Percentiles rank a stretch among this genome's conserved stretches.
Conservation (phyloP, 2,888 invertebrate species). For the Apamea sordens region DNA sequence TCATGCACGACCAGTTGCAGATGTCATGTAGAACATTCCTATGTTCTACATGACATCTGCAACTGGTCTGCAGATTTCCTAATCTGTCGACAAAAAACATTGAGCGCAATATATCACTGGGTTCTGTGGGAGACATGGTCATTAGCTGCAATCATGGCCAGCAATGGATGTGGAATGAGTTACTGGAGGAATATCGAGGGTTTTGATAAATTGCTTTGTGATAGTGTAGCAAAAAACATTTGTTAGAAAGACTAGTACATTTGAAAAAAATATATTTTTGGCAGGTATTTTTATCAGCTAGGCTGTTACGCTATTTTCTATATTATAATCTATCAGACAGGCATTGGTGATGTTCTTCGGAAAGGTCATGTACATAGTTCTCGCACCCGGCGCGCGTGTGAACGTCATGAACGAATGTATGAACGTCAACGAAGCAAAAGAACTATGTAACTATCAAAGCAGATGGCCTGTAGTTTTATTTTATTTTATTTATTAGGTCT, state of each 20-base stretch:
- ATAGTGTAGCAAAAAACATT: background rate
- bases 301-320: background rate
- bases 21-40: background rate
- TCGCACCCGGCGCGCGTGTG: too few species aligned
- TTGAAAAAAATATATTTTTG: background rate
- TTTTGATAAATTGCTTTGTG: background rate
- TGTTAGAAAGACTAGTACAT: background rate
- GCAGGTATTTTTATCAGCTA: background rate
- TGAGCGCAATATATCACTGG: slow-evolving; percentile 21
- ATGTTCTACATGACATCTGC: too few species aligned
- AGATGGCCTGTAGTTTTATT: too few species aligned
- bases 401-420: too few species aligned
- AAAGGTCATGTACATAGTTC: too few species aligned
- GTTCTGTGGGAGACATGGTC: slow-evolving; percentile 26
- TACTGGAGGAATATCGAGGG: slow-evolving; percentile 1
- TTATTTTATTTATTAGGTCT: too few species aligned
- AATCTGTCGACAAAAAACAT: slow-evolving; percentile 12
- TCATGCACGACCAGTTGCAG: background rate
- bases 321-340: background rate
- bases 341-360: too few species aligned
- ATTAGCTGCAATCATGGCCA: slow-evolving; percentile 29
- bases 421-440: too few species aligned
- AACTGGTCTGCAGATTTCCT: too few species aligned
- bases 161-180: slow-evolving; percentile 33
- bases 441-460: too few species aligned